Evolutionary conservation across 2,888 invertebrate genomes (phyloP).

Genomic region (Cosmorhoe ocellata): DNA sequence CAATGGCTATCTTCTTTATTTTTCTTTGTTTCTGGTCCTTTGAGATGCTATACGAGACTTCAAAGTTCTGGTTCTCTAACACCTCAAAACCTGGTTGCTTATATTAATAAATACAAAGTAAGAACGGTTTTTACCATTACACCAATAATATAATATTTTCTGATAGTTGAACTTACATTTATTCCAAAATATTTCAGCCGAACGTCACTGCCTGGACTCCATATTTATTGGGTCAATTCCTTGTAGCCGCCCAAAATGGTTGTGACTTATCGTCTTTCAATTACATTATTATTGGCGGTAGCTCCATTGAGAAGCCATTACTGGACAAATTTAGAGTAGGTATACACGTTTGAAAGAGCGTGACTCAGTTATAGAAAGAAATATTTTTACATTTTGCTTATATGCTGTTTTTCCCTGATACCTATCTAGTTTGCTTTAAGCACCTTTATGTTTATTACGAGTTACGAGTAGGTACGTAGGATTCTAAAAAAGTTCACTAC

Average conservation of each 20-base stretch:
- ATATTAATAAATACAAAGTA: conserved; percentile 55
- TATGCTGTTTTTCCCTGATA: too few species aligned
- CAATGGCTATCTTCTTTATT: conserved; percentile 55
- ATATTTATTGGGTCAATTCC: conserved; percentile 54
- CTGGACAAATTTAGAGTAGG: conserved; percentile 55
- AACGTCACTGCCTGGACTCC: conserved; percentile 55
- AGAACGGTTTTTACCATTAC: not conserved
- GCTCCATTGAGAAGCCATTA: conserved; percentile 51
- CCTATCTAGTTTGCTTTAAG: too few species aligned
- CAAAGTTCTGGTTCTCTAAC: conserved; percentile 46
- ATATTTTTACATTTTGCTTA: conserved; percentile 12
- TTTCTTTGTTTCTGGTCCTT: conserved; percentile 44
- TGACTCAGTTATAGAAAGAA: conserved; percentile 26
- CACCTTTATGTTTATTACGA: too few species aligned
- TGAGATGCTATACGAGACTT: conserved; percentile 44
- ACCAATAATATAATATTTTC: too few species aligned
- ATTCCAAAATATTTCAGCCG: conserved; percentile 48
- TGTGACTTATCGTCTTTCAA: conserved; percentile 61
- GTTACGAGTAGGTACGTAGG: too few species aligned
- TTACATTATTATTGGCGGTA: conserved; percentile 54
- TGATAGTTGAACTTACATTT: conserved; percentile 9
- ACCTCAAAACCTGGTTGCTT: conserved; percentile 39
- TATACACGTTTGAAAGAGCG: conserved; percentile 29
- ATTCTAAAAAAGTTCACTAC: too few species aligned
- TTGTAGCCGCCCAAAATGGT: conserved; percentile 49